Evolutionary conservation across 1,140 invertebrate species (phyloP), one percentile per base, ranked within the genome.

Genomic region (Lucilia sericata): DNA sequence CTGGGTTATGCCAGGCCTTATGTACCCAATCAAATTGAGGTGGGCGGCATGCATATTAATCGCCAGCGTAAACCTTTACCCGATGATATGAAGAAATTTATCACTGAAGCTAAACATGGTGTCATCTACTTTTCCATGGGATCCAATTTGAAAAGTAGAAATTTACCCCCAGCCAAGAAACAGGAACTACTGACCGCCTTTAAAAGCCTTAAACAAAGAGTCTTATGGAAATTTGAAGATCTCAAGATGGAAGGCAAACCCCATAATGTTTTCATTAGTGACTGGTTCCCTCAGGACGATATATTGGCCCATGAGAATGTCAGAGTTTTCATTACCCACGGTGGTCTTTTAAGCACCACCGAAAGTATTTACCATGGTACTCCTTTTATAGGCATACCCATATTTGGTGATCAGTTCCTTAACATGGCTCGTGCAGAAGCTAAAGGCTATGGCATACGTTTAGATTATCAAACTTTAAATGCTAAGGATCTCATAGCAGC

Each of bases 241-340:
- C 92, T 93, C 2, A 86, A 88, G 36, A 85, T 94, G 2, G 89
- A 92, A 0, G 89, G 89, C 2, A 92, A 93, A 84, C 92, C 94
- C 0, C 85, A 90, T 0, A 96, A 96, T 91, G 91, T 96, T 0
- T 91, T 93, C 81, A 88, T 94, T 2, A 91, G 90, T 42, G 93
- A 93, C 65, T 96, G 95, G 95, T 88, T 95, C 4, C 95, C 95
- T 0, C 95, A 96, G 87, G 93, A 93, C 83, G 95, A 95, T 86
- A 91, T 96, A 85, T 88, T 96, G 85, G 95, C 93, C 55, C 95
- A 96, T 91, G 92, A 92, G 1, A 95, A 95, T 85, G 91, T 95
- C 1, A 93, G 93, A 86, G 91, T 92, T 0, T 95, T 96, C 85
- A 94, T 96, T 47, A 95, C 95, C 0, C 95, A 96, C 86, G 95